Percentiles rank a stretch among this genome's conserved stretches.
phyloP scores from a whole-genome alignment of 2,113 vertebrate genomes.

The Ramphastos sulfuratus region DNA sequence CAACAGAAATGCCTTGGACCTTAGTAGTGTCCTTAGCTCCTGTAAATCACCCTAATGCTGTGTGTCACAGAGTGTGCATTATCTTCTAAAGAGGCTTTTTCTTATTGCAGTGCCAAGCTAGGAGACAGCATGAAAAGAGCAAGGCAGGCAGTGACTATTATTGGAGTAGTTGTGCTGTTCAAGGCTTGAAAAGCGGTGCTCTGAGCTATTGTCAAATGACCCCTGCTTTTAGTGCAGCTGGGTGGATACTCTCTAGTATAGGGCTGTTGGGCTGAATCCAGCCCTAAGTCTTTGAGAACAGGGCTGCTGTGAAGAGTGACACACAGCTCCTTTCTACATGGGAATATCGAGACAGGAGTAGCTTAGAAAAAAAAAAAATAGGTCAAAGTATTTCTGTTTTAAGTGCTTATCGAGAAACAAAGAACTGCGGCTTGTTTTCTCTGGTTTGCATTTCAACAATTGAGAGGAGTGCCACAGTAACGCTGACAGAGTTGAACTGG shows the following conservation, averaged over 20 bases:
- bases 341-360: neutral
- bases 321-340: neutral
- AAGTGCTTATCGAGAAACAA: neutral
- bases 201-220: neutral
- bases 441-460: neutral
- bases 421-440: neutral
- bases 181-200: conserved; percentile 1
- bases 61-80: neutral
- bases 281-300: neutral
- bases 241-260: neutral
- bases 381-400: conserved; percentile 35
- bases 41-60: neutral
- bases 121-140: neutral
- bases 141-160: neutral
- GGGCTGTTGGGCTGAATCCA: conserved; percentile 9
- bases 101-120: neutral
- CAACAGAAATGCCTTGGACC: conserved; percentile 7
- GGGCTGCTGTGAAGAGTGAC: neutral
- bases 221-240: neutral
- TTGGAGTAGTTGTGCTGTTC: neutral
- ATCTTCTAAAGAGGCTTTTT: conserved; percentile 7
- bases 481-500: neutral
- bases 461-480: neutral
- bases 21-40: neutral
- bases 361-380: neutral